A percentile compares a stretch with the other conserved stretches of the same genome.
Conservation (phyloP, 2,113 vertebrate genomes). For the Amphiprion percula region DNA sequence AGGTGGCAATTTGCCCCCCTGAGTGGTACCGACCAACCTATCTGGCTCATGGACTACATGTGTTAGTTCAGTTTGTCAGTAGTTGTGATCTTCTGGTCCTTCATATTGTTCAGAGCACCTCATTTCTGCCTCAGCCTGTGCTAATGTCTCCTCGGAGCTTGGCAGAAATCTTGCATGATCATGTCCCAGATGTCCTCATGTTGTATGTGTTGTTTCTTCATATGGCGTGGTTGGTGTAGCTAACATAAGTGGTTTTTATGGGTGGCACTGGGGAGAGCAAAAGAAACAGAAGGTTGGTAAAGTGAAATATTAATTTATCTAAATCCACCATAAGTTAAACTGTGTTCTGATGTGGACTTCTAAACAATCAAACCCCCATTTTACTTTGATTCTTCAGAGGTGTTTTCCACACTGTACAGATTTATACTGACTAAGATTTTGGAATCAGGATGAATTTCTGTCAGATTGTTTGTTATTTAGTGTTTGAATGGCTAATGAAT, state of each 20-base stretch:
- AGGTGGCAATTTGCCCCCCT: no score
- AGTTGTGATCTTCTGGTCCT: neutral
- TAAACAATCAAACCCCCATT: no score
- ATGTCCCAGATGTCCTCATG: slow-evolving; percentile 50
- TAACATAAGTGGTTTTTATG: slow-evolving; percentile 96
- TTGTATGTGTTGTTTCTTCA: slow-evolving; percentile 77
- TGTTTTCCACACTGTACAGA: no score
- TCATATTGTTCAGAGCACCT: slow-evolving; percentile 71
- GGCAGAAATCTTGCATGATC: slow-evolving; percentile 52
- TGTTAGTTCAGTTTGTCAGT: slow-evolving; percentile 29
- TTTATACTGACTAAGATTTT: no score
- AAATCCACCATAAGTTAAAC: no score
- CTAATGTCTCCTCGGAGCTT: slow-evolving; percentile 2
- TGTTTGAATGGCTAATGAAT: no score
- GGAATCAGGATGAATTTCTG: no score
- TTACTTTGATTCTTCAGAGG: no score
- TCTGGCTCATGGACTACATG: neutral
- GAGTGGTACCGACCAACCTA: no score
- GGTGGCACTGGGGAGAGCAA: slow-evolving; percentile 86
- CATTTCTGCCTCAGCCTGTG: neutral
- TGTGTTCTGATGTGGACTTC: no score
- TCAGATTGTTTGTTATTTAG: no score
- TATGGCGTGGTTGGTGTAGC: slow-evolving; percentile 96
- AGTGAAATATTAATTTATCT: neutral
- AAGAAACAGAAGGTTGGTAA: slow-evolving; percentile 9